Conservation (phyloP, 37 sponge, comb jelly and placozoan species). For the Aplysina aerophoba region DNA sequence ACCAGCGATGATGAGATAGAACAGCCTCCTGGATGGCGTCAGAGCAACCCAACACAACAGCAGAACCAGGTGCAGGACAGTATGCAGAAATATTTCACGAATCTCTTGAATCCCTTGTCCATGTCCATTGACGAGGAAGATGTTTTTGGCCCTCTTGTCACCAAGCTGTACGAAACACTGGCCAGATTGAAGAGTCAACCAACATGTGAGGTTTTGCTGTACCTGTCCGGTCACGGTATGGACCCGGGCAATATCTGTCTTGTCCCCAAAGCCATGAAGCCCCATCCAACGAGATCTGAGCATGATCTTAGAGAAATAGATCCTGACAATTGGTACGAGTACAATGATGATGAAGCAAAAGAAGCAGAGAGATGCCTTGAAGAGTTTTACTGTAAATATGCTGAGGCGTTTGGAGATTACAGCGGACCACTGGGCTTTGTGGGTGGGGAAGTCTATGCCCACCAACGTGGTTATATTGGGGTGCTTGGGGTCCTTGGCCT, state of each 20-base stretch:
- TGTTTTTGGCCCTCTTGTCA: background rate
- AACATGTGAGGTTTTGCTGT: background rate
- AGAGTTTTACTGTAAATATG: background rate
- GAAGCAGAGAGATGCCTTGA: background rate
- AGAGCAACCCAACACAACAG: no score
- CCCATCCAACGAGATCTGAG: background rate
- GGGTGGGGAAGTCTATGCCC: background rate
- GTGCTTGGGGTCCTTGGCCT: slow-evolving; percentile 4
- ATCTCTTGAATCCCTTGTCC: background rate
- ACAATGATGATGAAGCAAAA: no score
- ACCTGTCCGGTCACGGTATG: background rate
- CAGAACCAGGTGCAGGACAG: no score
- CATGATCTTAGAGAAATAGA: background rate
- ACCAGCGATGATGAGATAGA: no score
- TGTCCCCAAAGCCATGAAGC: background rate
- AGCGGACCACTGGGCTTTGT: background rate
- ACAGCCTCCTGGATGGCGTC: no score
- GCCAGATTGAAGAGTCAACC: background rate
- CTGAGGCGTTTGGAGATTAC: background rate
- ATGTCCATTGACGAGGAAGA: background rate
- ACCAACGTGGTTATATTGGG: background rate
- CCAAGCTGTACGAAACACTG: background rate
- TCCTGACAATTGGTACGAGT: background rate
- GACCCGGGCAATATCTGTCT: background rate
- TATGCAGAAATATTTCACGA: no score